A percentile compares a stretch with the other conserved stretches of the same genome.
These are phyloP conservation scores for Hycleus phaleratus DNA, from an alignment of 1,140 invertebrate genomes.

Conservation along the genomic window DNA sequence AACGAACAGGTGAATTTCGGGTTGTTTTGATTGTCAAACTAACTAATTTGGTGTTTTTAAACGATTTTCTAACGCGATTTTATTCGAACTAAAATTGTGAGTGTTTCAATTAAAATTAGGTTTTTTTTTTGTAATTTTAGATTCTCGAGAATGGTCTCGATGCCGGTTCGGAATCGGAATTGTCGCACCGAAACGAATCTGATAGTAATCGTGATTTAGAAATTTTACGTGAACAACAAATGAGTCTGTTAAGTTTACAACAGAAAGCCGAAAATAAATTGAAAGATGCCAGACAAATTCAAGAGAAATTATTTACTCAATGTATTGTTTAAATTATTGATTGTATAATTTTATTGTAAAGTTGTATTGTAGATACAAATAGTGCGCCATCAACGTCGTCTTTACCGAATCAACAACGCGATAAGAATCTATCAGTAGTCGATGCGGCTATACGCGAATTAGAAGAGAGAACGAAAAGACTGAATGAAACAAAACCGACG, in stretches of 20 bases:
- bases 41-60: no score
- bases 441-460: slow-evolving; percentile 28
- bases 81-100: background rate
- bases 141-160: slow-evolving; percentile 15
- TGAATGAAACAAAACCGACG: slow-evolving; percentile 16
- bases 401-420: no score
- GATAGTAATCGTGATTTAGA: slow-evolving; percentile 34
- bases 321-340: slow-evolving; percentile 5
- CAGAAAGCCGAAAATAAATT: slow-evolving; percentile 39
- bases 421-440: slow-evolving; percentile 13
- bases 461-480: slow-evolving; percentile 25
- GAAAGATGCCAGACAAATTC: slow-evolving; percentile 33
- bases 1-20: slow-evolving; percentile 19
- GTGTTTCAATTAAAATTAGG: background rate
- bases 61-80: background rate
- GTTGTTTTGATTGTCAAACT: background rate
- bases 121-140: slow-evolving; percentile 2
- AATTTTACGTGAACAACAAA: slow-evolving; percentile 35
- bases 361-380: background rate
- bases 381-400: no score
- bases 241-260: slow-evolving; percentile 32
- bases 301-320: slow-evolving; percentile 30
- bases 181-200: slow-evolving; percentile 24
- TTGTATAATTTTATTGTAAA: background rate
- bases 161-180: slow-evolving; percentile 17